These are phyloP conservation scores for Propsilocerus akamusi DNA, from an alignment of 1,140 invertebrate species.

Conservation along the genomic window DNA sequence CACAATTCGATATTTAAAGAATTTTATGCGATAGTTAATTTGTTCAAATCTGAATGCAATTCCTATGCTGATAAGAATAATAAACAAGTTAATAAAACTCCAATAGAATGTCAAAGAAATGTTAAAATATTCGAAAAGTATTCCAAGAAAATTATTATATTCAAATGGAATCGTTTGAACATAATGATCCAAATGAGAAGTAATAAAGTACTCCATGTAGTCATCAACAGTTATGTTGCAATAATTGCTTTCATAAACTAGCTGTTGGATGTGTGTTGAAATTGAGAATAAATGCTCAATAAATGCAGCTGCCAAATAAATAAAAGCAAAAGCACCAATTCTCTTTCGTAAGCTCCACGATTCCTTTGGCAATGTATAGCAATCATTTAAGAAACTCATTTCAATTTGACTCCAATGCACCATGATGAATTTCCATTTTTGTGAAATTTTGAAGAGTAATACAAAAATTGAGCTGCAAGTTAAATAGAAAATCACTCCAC, in stretches of 20 bases:
- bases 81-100: constrained; percentile 49
- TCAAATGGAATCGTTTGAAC: background rate
- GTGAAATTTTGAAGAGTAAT: too few relatives aligned
- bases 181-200: background rate
- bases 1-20: background rate
- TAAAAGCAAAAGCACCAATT: background rate
- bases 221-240: background rate
- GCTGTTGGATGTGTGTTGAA: background rate
- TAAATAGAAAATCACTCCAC: too few relatives aligned
- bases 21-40: constrained; percentile 23
- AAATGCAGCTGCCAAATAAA: background rate
- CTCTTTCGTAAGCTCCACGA: background rate
- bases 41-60: constrained; percentile 37
- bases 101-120: constrained; percentile 29
- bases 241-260: background rate
- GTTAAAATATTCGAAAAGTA: constrained; percentile 10
- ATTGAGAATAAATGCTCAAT: background rate
- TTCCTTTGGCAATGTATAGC: background rate
- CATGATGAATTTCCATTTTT: too few relatives aligned
- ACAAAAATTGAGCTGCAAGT: too few relatives aligned
- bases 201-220: background rate
- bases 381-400: background rate
- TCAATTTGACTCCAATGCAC: background rate
- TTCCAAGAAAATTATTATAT: background rate
- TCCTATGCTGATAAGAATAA: constrained; percentile 43